Base-by-base conservation (phyloP, 2,113 vertebrate species). In the Elanus axillaris region DNA sequence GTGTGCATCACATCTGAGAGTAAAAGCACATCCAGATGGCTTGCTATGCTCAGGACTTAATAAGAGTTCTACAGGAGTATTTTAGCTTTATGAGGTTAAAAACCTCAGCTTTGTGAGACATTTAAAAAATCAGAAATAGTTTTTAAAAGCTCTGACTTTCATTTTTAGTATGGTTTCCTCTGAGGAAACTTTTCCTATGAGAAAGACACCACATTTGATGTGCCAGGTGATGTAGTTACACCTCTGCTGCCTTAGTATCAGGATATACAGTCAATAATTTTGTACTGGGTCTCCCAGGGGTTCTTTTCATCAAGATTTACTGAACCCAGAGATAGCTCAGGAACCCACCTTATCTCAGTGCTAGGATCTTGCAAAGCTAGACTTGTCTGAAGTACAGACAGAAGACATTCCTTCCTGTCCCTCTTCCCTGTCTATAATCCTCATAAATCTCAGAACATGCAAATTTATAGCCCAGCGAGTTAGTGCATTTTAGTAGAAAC, bases 401-500 rank as follows among this genome's bases (percentile, higher is more conserved):
- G 79, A 77, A 86, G 59, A 74, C 55, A 77, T 81, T 78, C 34
- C 32, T 78, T 93, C 20, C 63, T 66, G 36, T 90, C 47, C n/a
- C 23, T 75, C 53, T 17, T 92, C 42, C 32, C 40, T 78, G 29
- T n/a, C 75, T 48, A 26, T 50, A 86, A 91, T 55, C 38, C 52
- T 89, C 59, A 80, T 59, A 73, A 76, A 92, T 25, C 72, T 92
- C 79, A 79, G 76, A 81, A 81, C 0, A 3, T 53, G 81, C 43
- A 48, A 56, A 96, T 94, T 78, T 68, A 93, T 81, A 96, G 58
- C 80, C 75, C 81, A 79, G 55, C 1, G 4, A 93, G 53, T 88
- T 53, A 73, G 67, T 50, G 75, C 40, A n/a, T 91, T 96, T 94
- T 66, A 83, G 91, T 40, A 79, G 75, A 96, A 92, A 90, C 27